Evolutionary conservation across 2,888 invertebrate species (phyloP), one percentile per base, ranked within the genome.

Genomic region (Allygus modestus): DNA sequence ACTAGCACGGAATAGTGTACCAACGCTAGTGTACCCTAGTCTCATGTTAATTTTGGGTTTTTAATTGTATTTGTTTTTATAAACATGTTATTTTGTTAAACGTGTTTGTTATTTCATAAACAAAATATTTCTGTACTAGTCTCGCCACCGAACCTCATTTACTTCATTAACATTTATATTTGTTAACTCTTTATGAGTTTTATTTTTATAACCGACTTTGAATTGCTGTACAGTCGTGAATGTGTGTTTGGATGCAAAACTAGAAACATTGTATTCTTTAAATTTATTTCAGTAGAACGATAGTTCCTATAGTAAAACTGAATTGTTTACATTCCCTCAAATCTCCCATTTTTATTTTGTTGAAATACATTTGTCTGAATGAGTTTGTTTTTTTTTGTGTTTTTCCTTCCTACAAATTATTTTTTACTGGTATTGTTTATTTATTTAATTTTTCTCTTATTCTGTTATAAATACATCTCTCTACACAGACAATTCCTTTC

Each of bases 311-410:
- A 58, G 23, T 58, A 20, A 58, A 46, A 58, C 58, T 58, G 58
- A 58, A 23, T n/a, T 23, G 23, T 58, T 23, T 58, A 58, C 58
- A 58, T 58, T 58, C 58, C 58, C 58, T 58, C 5, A n/a, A 58
- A 23, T 2, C 58, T 58, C 58, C 58, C 58, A 23, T 23, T 58
- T 58, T 58, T 58, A 23, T 58, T 46, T 58, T 58, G 58, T 58
- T 58, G 58, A 58, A 58, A 58, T 58, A 58, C 58, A 58, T 58
- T 58, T 58, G 58, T 58, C 58, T 58, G 58, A 58, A 58, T 58
- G 58, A 58, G 9, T n/a, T 58, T 58, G 58, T 7, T 17, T 58
- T 20, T 51, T 46, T 1, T 58, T 23, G 12, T 58, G 9, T 58
- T 58, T n/a, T 58, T 58, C 58, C 58, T 58, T 58, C 20, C 51